Conservation (phyloP, 2,113 vertebrate genomes). For the Leptobrachium leishanense region DNA sequence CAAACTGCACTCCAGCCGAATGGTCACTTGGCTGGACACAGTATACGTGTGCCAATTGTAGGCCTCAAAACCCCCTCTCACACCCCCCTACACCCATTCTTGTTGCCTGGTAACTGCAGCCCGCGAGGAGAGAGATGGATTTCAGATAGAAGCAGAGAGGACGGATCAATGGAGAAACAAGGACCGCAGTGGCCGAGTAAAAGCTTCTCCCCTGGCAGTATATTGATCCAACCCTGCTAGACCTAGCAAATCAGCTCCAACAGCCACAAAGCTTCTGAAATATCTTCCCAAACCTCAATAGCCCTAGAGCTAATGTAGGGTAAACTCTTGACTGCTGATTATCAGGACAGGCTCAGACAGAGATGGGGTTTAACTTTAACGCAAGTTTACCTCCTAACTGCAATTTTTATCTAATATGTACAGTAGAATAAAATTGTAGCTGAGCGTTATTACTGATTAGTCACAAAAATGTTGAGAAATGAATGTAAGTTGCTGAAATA, state of each 20-base stretch:
- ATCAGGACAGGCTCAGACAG: conserved; percentile 4
- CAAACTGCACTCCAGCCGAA: conserved; percentile 58
- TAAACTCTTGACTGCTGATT: conserved; percentile 18
- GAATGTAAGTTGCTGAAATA: no score
- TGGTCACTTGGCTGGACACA: conserved; percentile 67
- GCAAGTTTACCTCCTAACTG: neutral
- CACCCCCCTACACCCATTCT: conserved; percentile 57
- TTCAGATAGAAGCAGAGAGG: conserved; percentile 67
- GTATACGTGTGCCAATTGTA: conserved; percentile 42
- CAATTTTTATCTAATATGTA: no score
- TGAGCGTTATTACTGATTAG: no score
- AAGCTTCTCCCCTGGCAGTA: conserved; percentile 71
- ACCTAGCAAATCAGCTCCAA: conserved; percentile 71
- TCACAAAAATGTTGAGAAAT: no score
- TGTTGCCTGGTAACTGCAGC: conserved; percentile 73
- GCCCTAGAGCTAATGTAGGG: conserved; percentile 40
- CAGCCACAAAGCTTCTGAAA: conserved; percentile 53
- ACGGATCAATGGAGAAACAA: conserved; percentile 77
- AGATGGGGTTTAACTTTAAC: neutral
- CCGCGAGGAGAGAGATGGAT: conserved; percentile 62
- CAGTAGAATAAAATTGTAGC: no score
- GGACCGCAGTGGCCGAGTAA: conserved; percentile 64
- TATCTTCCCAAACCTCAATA: conserved; percentile 40
- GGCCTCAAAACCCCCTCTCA: conserved; percentile 58
- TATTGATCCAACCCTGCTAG: conserved; percentile 75